Base-by-base conservation (phyloP, 2,113 vertebrate genomes). In the Nothobranchius furzeri region DNA sequence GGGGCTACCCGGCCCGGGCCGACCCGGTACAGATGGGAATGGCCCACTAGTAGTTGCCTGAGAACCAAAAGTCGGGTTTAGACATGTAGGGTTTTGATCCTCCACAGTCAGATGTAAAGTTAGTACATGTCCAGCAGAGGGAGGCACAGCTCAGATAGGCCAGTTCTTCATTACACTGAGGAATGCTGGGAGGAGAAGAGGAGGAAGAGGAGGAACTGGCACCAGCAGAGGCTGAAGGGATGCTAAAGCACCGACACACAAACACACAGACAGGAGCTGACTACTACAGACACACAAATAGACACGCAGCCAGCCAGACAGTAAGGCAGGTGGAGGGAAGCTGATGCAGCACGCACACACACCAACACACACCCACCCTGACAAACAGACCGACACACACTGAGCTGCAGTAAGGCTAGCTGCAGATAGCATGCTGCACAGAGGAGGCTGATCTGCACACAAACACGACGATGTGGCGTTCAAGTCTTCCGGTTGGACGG, bases 191-290 rank as follows among this genome's bases (percentile, higher is more conserved):
- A 85, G 64, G 63, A 76, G 66, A 68, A 52, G 65, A 70, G 50
- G 71, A 82, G 61, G 66, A 74, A 64, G 58, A 68, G 64, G 75
- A 73, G 61, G 69, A 76, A 54, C 60, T 65, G 81, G 84, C 73
- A 69, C 35, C 70, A 78, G 53, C 68, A 84, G 69, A 76, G 73
- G 79, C 73, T 86, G 82, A 83, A 86, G 79, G 75, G 79, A 85
- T 78, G 85, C 81, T 87, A 85, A 60, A 81, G 79, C 76, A 71
- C 36, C 48, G 76, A 66, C 68, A 79, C 50, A 69, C 59, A 66
- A 30, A 73, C 46, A 67, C 58, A 60, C 14, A 65, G 54, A 68
- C 6, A 66, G 48, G 25, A 70, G 46, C 51, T 55, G 47, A 51
- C 25, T 37, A 43, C 52, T 9, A 15, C 30, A 14, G n/a, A 12